These are phyloP conservation scores for Otis tarda DNA, from an alignment of 2,113 vertebrate species.

Conservation along the genomic window DNA sequence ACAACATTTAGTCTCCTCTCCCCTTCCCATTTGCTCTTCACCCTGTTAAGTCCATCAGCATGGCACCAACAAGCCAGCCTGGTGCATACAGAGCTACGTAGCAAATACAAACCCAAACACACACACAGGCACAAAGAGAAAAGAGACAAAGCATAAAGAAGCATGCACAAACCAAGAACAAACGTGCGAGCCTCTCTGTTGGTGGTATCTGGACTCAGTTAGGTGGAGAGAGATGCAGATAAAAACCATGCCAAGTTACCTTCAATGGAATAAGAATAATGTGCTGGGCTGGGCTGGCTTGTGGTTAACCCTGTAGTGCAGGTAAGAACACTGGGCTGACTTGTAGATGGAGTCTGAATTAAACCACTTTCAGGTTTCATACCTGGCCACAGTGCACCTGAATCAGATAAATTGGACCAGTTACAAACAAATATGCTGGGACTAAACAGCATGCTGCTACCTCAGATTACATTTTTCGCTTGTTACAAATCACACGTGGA, in stretches of 20 bases:
- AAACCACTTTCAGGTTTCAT: slow-evolving; percentile 97
- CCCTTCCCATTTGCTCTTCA: slow-evolving; percentile 24
- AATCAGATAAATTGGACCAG: slow-evolving; percentile 83
- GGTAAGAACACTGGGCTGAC: slow-evolving; percentile 96
- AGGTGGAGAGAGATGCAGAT: slow-evolving; percentile 67
- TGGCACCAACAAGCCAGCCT: slow-evolving; percentile 44
- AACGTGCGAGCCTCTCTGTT: slow-evolving; percentile 51
- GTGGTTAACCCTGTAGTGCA: slow-evolving; percentile 95
- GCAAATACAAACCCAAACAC: background rate
- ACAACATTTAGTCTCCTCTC: background rate
- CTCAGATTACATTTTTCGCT: slow-evolving; percentile 23
- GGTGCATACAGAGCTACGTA: background rate
- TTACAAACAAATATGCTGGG: slow-evolving; percentile 76
- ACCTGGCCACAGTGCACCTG: slow-evolving; percentile 99
- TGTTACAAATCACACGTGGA: background rate
- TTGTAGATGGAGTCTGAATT: slow-evolving; percentile 93
- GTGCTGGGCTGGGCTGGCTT: slow-evolving; percentile 91
- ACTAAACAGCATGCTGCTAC: slow-evolving; percentile 64
- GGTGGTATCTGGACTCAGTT: slow-evolving; percentile 29
- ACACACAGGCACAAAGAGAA: background rate
- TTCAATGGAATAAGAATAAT: slow-evolving; percentile 98
- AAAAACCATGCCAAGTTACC: slow-evolving; percentile 87
- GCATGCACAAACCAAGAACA: slow-evolving; percentile 74
- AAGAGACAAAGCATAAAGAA: slow-evolving; percentile 51
- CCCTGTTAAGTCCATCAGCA: slow-evolving; percentile 43